A percentile compares a stretch with the other conserved stretches of the same genome.
Conservation (phyloP, 2,113 vertebrate genomes). For the Nerophis ophidion region DNA sequence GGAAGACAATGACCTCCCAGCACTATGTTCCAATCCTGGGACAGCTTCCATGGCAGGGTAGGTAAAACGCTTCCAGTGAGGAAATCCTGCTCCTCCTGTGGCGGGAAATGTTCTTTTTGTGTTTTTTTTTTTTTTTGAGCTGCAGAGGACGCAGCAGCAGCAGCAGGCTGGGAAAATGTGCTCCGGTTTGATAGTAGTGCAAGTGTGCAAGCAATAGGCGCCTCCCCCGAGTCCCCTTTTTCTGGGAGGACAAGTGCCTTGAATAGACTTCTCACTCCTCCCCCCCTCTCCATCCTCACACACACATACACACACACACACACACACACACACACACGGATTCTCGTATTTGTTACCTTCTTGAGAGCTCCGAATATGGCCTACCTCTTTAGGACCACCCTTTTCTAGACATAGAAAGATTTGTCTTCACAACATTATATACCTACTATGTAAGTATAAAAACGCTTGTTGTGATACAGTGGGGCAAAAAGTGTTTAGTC, state of each 20-base stretch:
- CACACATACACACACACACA: conserved; percentile 4
- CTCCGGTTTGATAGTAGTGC: conserved; percentile 24
- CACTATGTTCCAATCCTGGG: background rate
- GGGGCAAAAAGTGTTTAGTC: too few relatives aligned
- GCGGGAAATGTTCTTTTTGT: conserved; percentile 22
- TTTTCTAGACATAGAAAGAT: too few relatives aligned
- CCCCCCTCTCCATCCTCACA: conserved; percentile 22
- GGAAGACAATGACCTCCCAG: background rate
- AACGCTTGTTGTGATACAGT: too few relatives aligned
- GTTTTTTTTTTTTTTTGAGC: conserved; percentile 27
- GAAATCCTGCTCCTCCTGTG: conserved; percentile 19
- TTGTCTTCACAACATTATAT: too few relatives aligned
- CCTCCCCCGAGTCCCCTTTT: conserved; percentile 53
- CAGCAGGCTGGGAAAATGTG: conserved; percentile 61
- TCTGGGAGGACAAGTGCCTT: conserved; percentile 74
- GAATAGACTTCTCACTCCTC: conserved; percentile 72
- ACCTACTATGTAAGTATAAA: too few relatives aligned
- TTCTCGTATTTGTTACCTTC: too few relatives aligned
- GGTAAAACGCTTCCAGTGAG: background rate
- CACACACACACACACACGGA: background rate
- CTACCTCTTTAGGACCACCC: too few relatives aligned
- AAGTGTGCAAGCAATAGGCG: conserved; percentile 50
- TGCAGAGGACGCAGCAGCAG: conserved; percentile 46
- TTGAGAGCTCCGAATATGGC: too few relatives aligned
- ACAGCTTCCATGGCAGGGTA: background rate